Conservation (phyloP, 1,140 invertebrate genomes). For the Drosophila saltans region DNA sequence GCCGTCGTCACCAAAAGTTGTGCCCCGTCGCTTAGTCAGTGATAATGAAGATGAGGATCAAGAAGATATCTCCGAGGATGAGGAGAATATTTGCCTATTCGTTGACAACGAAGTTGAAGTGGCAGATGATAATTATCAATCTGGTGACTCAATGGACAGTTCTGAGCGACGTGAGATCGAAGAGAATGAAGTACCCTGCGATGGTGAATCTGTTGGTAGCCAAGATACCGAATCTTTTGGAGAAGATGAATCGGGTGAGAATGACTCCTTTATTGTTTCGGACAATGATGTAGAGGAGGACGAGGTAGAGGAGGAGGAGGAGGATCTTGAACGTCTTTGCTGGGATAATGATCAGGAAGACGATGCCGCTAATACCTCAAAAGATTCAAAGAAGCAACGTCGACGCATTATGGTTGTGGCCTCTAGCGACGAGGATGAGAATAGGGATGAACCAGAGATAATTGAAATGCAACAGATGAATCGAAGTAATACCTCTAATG, state of each 20-base stretch:
- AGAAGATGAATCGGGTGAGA: constrained; percentile 35
- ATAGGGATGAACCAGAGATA: background rate
- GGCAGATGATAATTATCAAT: constrained; percentile 49
- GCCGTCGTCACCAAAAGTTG: background rate
- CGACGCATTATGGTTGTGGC: constrained; percentile 49
- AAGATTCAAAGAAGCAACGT: constrained; percentile 20
- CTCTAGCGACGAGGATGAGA: constrained; percentile 41
- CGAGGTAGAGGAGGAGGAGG: constrained; percentile 11
- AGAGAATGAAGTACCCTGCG: constrained; percentile 58
- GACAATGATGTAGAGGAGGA: constrained; percentile 41
- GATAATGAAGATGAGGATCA: constrained; percentile 26
- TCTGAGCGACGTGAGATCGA: constrained; percentile 53
- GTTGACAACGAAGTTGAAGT: constrained; percentile 57
- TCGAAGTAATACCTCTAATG: constrained; percentile 23
- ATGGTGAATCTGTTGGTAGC: constrained; percentile 75
- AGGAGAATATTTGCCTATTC: constrained; percentile 38
- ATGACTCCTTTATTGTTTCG: constrained; percentile 69
- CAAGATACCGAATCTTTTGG: constrained; percentile 56
- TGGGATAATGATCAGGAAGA: constrained; percentile 43
- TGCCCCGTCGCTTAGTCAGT: constrained; percentile 15
- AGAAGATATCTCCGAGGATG: constrained; percentile 9
- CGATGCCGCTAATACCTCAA: background rate
- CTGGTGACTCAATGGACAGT: constrained; percentile 73
- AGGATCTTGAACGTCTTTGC: constrained; percentile 34
- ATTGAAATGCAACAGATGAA: background rate